Evolutionary conservation across 2,797 vertebrate species (phyloP), one percentile per base, ranked within the genome.

Genomic region (Sebastiscus tertius): DNA sequence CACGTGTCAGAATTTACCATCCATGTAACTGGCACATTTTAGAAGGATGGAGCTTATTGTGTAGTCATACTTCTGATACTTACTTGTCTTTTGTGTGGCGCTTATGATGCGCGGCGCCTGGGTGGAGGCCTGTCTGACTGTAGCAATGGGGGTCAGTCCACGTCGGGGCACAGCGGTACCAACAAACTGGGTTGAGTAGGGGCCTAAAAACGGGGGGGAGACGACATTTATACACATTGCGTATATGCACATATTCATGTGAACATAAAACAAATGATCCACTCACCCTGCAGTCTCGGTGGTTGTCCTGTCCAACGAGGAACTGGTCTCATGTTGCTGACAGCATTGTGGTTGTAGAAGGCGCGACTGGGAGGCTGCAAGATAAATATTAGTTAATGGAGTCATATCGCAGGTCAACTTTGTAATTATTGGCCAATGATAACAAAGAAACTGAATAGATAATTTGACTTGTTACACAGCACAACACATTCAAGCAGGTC

Each of bases 121-220:
- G 10, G 97, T 97, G 71, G 98, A 97, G 1, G 96, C 97, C 88
- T 98, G 98, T 69, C 96, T 94, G 66, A 97, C 95, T n/a, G 96
- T 96, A 86, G 96, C 97, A 69, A 98, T 95, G 63, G 95, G 94
- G 56, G 95, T 93, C 1, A 93, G 89, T 58, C 95, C 90, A 27
- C 95, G 96, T 14, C 96, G 95, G 11, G 96, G 93, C 0, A 93
- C 87, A 0, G 93, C 80, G 1, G 92, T 80, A 56, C 96, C 93
- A 49, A 96, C 62, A 69, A 95, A 55, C 12, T 97, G 97, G 14
- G 90, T 33, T 1, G 94, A 80, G 84, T 95, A 96, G 1, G 92
- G 88, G 27, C 93, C 97, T 81, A 87, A 65, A 87, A 87, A 72
- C n/a, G 63, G 69, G 4, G 8, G 8, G 31, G 18, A 59, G 12